Evolutionary conservation across 2,797 vertebrate species (phyloP), one percentile per base, ranked within the genome.

Genomic region (Sorex maritimensis): DNA sequence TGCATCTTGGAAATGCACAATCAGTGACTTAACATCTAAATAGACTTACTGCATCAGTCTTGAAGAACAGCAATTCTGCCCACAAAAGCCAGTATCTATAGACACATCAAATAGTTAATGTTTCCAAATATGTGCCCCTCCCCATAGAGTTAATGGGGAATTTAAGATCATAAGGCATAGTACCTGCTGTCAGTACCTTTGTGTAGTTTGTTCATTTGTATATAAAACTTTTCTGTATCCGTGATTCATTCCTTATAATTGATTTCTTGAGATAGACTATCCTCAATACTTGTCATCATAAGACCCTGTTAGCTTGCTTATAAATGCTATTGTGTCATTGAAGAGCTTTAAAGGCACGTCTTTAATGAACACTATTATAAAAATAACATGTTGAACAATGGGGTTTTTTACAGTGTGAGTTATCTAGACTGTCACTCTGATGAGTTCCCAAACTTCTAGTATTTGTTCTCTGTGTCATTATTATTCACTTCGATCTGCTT

Each of bases 1-100:
- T 92, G 81, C n/a, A 61, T 89, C 86, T 89, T 86, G 73, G 90
- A 94, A 93, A 94, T 75, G 83, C 15, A 77, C 34, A 77, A 3
- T 91, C 24, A 69, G 38, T 34, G 10, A 52, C 80, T 91, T 93
- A 5, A 77, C 49, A 61, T 74, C 44, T 86, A 69, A 52, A 38
- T 38, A 78, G 81, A 81, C n/a, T 81, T 28, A 79, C 65, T 88
- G 0, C 86, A 5, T 86, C n/a, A 90, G n/a, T 88, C 58, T 88
- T n/a, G 6, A 92, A 26, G 34, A 95, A 44, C 46, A 52, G 71
- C 21, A 92, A 4, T 81, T 28, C 19, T 23, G 34, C 14, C n/a
- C 1, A 34, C 68, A 82, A 61, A 73, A 17, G 52, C 44, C 41
- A 75, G 1, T 85, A n/a, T 93, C 26, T 82, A 4, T 38, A 63